Evolutionary conservation across 2,888 invertebrate genomes (phyloP).

Genomic region (Ichneumoninae sp.): DNA sequence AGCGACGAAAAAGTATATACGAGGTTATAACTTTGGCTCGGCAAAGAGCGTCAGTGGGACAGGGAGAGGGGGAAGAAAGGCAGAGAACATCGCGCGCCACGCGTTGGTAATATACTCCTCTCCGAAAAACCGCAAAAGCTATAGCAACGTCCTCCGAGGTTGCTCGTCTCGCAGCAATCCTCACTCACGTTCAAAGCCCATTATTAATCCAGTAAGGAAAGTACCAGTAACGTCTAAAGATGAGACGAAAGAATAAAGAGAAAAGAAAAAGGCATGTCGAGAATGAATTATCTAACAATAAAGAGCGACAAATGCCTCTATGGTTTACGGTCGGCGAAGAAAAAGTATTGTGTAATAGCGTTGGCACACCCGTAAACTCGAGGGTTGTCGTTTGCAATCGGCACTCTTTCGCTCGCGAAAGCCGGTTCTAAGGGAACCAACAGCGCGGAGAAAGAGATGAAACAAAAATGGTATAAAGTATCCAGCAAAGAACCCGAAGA

Average conservation of each 20-base stretch:
- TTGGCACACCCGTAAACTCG: constrained; percentile 25
- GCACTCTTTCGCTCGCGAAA: constrained; percentile 27
- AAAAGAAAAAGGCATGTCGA: constrained; percentile 24
- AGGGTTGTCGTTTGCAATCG: constrained; percentile 57
- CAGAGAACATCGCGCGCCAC: neutral
- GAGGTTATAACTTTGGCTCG: neutral
- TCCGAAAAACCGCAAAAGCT: neutral
- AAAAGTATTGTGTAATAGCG: constrained; percentile 40
- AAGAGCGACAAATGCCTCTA: constrained; percentile 69
- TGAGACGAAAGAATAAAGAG: constrained; percentile 23
- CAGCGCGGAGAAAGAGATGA: constrained; percentile 33
- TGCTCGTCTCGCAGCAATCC: neutral
- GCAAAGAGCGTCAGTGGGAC: neutral
- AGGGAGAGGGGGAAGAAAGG: neutral
- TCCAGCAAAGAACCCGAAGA: constrained; percentile 24
- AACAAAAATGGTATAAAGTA: constrained; percentile 16
- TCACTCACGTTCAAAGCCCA: neutral
- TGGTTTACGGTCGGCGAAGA: constrained; percentile 9
- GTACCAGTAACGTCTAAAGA: neutral
- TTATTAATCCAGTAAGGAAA: constrained; percentile 13
- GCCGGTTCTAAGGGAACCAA: constrained; percentile 17
- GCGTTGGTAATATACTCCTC: constrained; percentile 23
- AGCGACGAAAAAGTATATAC: neutral
- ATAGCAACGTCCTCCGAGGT: neutral
- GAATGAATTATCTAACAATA: constrained; percentile 58